Conservation (phyloP, 2,113 vertebrate genomes). For the Apodemus speciosus region DNA sequence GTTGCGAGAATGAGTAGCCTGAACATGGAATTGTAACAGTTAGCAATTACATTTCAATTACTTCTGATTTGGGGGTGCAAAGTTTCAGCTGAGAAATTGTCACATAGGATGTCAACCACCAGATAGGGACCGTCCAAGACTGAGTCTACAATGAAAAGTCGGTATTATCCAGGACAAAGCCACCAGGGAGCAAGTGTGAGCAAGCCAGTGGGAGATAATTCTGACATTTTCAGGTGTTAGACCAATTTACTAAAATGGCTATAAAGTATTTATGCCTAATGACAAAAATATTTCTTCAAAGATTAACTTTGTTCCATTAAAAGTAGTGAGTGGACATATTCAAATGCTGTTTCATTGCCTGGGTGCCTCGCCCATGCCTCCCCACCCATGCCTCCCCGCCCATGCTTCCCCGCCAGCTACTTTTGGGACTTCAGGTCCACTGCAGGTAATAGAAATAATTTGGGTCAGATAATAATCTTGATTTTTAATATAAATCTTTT, state of each 20-base stretch:
- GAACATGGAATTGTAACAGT: background rate
- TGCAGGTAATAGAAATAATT: constrained; percentile 19
- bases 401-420: background rate
- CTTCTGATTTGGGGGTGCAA: constrained; percentile 1
- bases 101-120: background rate
- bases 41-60: constrained; percentile 25
- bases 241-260: constrained; percentile 15
- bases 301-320: constrained; percentile 24
- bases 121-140: background rate
- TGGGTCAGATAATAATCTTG: background rate
- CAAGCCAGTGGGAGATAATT: background rate
- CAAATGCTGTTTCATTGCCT: background rate
- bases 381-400: background rate
- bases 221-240: background rate
- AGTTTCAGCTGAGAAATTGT: background rate
- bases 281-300: constrained; percentile 34
- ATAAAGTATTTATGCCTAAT: constrained; percentile 55
- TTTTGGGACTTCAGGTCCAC: background rate
- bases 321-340: constrained; percentile 34
- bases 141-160: constrained; percentile 17
- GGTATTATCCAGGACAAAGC: background rate
- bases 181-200: background rate
- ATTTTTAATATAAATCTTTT: background rate
- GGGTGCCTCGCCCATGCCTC: background rate
- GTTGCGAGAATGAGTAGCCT: constrained; percentile 2